phyloP scores from a whole-genome alignment of 2,888 invertebrate genomes.

The Apocheima hispidaria region DNA sequence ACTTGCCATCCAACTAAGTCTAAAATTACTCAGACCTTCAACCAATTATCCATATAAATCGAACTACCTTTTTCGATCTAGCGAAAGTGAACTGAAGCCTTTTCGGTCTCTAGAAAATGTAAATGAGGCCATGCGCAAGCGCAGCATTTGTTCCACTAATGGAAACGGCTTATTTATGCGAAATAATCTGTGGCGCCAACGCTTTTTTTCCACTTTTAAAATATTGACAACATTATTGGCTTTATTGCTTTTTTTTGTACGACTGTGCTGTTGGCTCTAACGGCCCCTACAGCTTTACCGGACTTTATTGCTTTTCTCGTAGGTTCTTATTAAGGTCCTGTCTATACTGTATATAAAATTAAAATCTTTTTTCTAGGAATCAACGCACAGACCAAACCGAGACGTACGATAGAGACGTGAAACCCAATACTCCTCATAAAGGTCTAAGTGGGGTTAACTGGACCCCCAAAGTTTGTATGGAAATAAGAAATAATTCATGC shows the following conservation, averaged over 20 bases:
- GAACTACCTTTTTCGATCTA: constrained; percentile 38
- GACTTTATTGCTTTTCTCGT: constrained; percentile 17
- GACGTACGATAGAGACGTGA: no score
- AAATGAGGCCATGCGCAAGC: constrained; percentile 53
- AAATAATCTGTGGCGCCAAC: constrained; percentile 52
- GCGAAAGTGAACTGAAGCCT: constrained; percentile 45
- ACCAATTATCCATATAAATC: constrained; percentile 47
- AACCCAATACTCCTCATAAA: no score
- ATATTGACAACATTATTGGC: constrained; percentile 25
- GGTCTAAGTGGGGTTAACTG: no score
- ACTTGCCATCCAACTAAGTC: constrained; percentile 33
- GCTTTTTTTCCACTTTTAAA: constrained; percentile 43
- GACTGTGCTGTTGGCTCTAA: no score
- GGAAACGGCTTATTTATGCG: constrained; percentile 56
- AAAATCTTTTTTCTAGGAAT: no score
- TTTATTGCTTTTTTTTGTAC: constrained; percentile 22
- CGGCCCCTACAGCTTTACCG: no score
- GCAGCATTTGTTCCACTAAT: constrained; percentile 58
- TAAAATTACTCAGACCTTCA: constrained; percentile 47
- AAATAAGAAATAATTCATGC: no score
- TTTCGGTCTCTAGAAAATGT: constrained; percentile 52
- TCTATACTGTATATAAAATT: no score
- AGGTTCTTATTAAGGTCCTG: constrained; percentile 14
- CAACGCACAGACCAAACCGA: no score
- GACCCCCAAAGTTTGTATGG: no score